A percentile compares a stretch with the other conserved stretches of the same genome.
Evolutionary conservation across 2,113 vertebrate genomes (phyloP).

Genomic region (Salminus brasiliensis): DNA sequence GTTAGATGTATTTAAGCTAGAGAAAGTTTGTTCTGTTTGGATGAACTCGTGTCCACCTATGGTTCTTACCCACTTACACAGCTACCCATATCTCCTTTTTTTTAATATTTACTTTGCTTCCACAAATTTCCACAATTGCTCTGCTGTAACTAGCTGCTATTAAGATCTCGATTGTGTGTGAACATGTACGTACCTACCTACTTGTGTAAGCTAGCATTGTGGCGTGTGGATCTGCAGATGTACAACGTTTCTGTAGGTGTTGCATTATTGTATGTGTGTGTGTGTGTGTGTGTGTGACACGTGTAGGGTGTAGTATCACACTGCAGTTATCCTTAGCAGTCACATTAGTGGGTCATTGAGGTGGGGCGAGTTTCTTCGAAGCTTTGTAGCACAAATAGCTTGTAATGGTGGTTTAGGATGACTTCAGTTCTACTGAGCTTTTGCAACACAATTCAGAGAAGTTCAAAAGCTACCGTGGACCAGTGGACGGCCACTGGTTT

Average conservation of each 20-base stretch:
- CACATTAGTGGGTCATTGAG: not conserved
- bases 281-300: not conserved
- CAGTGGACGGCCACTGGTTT: not conserved
- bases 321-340: not conserved
- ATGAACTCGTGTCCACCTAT: not conserved
- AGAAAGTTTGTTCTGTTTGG: not conserved
- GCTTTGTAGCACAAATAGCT: not conserved
- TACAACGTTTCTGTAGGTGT: not conserved
- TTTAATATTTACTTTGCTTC: not conserved
- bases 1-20: not conserved
- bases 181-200: not conserved
- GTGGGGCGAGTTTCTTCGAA: not conserved
- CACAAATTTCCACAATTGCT: not conserved
- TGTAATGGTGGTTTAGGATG: not conserved
- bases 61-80: not conserved
- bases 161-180: not conserved
- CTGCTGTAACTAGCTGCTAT: not conserved
- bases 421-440: not conserved
- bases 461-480: too few species aligned
- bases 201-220: not conserved
- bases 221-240: not conserved
- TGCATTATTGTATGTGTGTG: not conserved
- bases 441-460: too few species aligned
- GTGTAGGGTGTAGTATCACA: not conserved
- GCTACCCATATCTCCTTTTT: not conserved